phyloP scores from a whole-genome alignment of 2,888 invertebrate genomes.

The Unio delphinus region DNA sequence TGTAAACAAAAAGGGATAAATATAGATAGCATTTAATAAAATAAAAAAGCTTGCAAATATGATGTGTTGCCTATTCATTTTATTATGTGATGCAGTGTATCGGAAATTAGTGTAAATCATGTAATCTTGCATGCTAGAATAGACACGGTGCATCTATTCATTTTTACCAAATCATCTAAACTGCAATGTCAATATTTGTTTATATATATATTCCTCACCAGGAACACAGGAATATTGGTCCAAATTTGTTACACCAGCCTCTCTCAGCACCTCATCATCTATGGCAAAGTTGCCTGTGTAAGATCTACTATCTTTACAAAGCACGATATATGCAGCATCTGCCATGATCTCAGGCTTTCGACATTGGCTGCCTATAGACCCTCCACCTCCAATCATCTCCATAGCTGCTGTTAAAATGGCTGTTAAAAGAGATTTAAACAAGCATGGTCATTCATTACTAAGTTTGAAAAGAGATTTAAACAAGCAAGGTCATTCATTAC shows the following conservation, averaged over 20 bases:
- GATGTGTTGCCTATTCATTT: no score
- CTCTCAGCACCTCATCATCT: conserved; percentile 88
- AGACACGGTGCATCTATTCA: no score
- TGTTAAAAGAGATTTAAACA: conserved; percentile 64
- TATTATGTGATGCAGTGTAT: no score
- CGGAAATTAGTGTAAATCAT: no score
- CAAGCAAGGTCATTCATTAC: background rate
- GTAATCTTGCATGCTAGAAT: no score
- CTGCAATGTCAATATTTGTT: no score
- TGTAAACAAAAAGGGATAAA: no score
- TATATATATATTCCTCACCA: conserved; percentile 72
- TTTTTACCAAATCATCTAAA: no score
- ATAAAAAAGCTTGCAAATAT: no score
- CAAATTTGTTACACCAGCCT: conserved; percentile 87
- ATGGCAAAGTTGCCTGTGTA: conserved; percentile 92
- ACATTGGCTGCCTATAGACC: conserved; percentile 77
- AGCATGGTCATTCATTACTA: background rate
- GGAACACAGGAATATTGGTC: conserved; percentile 77
- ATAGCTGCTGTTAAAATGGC: conserved; percentile 93
- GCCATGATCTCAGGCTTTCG: conserved; percentile 89
- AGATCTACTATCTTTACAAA: conserved; percentile 83
- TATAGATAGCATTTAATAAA: no score
- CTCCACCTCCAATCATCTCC: conserved; percentile 76
- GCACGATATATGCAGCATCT: conserved; percentile 89
- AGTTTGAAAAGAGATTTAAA: background rate